Base-by-base conservation (phyloP, 2,797 vertebrate genomes). In the Poeciliopsis paucimaculata region DNA sequence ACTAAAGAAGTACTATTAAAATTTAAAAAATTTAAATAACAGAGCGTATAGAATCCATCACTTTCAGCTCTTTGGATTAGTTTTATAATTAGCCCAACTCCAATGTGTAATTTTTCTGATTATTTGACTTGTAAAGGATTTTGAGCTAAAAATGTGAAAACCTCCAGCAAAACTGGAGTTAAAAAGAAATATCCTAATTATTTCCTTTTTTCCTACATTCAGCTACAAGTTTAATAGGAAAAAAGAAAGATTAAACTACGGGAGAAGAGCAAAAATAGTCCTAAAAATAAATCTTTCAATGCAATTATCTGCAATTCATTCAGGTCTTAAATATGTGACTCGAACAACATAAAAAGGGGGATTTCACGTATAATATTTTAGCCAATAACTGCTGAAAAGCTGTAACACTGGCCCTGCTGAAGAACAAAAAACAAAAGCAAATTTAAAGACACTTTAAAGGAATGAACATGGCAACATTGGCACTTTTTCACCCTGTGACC, bases 401-500 rank as follows among this genome's bases (percentile, higher is more conserved):
- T 26, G 46, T 23, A 64, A 75, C 39, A 72, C 2, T 26, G 45
- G 41, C 34, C 51, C 55, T 71, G 57, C 45, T 80, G 31, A 9
- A 43, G 51, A 36, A 4, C 51, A 51, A 57, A 18, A 57, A 80
- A 39, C 70, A 36, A 45, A 13, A 76, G 39, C 43, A 31, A 34
- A 18, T 53, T 46, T 70, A 43, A 84, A 75, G 18, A 76, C 53
- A 82, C 26, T 66, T 70, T 28, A 41, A 53, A 66, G 28, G 0
- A 82, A 84, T 73, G 79, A 0, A 71, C 49, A 43, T 78, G 36
- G 73, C 82, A 60, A 78, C n/a, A 78, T 79, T 90, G 89, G 90
- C 87, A 87, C 87, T 2, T 9, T 90, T 92, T 85, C 47, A 89
- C 79, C 84, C 77, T 72, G 78, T 73, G 66, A 66, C 20, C 31